These are phyloP conservation scores for Magallana angulata DNA, from an alignment of 1,140 invertebrate genomes.

Conservation along the genomic window DNA sequence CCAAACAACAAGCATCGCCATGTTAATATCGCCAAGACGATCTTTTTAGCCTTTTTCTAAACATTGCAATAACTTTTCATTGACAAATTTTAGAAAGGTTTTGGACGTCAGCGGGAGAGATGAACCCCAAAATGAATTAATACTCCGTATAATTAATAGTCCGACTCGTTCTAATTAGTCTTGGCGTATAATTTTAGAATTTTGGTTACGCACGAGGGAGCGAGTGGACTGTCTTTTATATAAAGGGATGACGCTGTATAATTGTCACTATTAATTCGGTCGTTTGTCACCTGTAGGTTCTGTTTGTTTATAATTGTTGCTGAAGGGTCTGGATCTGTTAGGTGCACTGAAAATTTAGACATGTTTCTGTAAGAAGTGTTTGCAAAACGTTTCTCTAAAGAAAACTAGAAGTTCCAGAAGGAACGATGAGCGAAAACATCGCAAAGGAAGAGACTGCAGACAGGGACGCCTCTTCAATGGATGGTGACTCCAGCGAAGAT, in stretches of 20 bases:
- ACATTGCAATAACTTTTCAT: background rate
- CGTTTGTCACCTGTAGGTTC: slow-evolving; percentile 11
- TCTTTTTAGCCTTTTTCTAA: background rate
- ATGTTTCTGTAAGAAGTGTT: background rate
- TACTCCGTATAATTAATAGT: background rate
- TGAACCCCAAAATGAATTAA: background rate
- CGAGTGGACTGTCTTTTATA: slow-evolving; percentile 13
- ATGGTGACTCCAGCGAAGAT: background rate
- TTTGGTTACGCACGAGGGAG: slow-evolving; percentile 18
- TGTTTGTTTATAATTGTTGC: background rate
- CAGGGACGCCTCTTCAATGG: background rate
- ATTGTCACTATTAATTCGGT: slow-evolving; percentile 19
- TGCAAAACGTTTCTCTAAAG: too few relatives aligned
- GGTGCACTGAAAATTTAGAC: background rate
- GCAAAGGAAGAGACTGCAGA: background rate
- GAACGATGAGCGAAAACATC: background rate
- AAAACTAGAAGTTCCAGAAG: background rate
- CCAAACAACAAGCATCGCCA: background rate
- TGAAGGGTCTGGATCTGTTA: background rate
- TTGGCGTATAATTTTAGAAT: slow-evolving; percentile 21
- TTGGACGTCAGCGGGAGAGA: background rate
- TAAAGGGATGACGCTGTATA: slow-evolving; percentile 17
- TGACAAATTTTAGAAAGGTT: background rate
- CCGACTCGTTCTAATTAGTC: background rate
- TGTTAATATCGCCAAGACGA: background rate